Evolutionary conservation across 2,113 vertebrate species (phyloP).

Genomic region (Salminus brasiliensis): DNA sequence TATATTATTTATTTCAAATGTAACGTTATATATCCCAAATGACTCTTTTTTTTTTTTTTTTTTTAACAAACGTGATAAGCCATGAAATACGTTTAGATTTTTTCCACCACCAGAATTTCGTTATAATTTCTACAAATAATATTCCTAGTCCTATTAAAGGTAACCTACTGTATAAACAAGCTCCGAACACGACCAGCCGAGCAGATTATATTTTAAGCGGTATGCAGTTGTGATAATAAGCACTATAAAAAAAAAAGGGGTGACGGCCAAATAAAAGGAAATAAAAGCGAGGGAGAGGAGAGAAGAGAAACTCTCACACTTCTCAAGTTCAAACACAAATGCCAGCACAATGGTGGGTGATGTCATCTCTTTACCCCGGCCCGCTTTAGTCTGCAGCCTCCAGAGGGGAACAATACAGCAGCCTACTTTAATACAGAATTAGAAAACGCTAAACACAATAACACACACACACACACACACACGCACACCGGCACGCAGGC

Average conservation of each 20-base stretch:
- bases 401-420: constrained; percentile 31
- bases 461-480: constrained; percentile 9
- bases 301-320: constrained; percentile 23
- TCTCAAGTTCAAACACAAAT: constrained; percentile 69
- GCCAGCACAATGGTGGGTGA: constrained; percentile 49
- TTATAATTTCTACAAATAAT: background rate
- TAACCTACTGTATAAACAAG: background rate
- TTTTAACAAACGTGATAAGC: background rate
- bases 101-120: background rate
- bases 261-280: constrained; percentile 7
- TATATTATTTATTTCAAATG: no score
- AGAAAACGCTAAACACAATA: background rate
- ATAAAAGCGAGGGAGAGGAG: constrained; percentile 12
- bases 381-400: constrained; percentile 29
- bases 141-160: background rate
- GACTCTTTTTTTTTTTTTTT: no score
- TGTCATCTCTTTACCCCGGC: constrained; percentile 59
- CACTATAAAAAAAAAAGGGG: constrained; percentile 25
- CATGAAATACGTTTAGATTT: background rate
- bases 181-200: background rate
- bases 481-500: background rate
- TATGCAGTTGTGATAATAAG: constrained; percentile 14
- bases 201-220: constrained; percentile 4
- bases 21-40: no score
- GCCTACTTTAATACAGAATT: constrained; percentile 1